Base-by-base conservation (phyloP, 2,797 vertebrate species). In the Carapus acus region DNA sequence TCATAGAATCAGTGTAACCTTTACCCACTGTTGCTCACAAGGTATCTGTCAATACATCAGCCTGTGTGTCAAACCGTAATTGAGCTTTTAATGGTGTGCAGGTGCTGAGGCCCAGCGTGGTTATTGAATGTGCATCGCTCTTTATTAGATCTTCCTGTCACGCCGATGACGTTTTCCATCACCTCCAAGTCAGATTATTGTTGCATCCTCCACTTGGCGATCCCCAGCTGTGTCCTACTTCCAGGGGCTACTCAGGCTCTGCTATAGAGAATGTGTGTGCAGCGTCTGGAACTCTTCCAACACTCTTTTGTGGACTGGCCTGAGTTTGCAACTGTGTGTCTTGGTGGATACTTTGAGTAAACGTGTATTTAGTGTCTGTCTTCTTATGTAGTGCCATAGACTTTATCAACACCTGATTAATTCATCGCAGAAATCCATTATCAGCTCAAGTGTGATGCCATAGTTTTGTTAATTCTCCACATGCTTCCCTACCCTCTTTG, bases 171-270 rank as follows among this genome's bases (percentile, higher is more conserved):
- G 33, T 53, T 71, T 68, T 54, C 70, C 68, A 67, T 78, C 44
- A 12, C 54, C 43, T 73, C 54, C 7, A 70, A 43, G 62, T 70
- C 61, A 74, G 67, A 74, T 77, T 67, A 71, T 54, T 55, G 24
- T 53, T 56, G 17, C 60, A 71, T 67, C 45, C 63, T 60, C 55
- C 62, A 64, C 59, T 76, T 66, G 53, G 55, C 49, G 64, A 41
- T 74, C 59, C 67, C 70, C 77, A 85, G 83, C 82, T 85, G 79
- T 82, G 84, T 47, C 82, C 83, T 82, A 79, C 70, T 86, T 84
- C 82, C 67, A 58, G 50, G n/a, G 40, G 8, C 58, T 50, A 69
- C 62, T 70, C 50, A 62, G 63, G 54, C 60, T 74, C 69, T 51
- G 65, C 60, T 16, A 15, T 54, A 38, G 42, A 42, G 24, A 29